Conservation (phyloP, 2,888 invertebrate species). For the Andrena minutula region DNA sequence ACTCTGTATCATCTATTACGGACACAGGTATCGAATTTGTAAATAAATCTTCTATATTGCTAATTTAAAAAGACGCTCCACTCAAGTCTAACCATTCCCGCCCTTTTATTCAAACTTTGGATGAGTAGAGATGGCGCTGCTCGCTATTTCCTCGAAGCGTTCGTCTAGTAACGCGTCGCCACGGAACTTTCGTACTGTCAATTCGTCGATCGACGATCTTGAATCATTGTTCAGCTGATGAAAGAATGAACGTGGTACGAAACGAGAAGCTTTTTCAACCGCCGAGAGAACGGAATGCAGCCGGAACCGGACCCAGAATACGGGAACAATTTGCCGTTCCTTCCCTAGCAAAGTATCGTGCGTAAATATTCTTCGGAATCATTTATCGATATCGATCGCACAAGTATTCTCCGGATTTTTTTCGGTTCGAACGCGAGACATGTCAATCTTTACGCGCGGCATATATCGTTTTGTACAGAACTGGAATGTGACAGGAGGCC, state of each 20-base stretch:
- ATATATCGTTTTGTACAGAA: neutral
- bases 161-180: neutral
- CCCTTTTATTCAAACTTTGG: neutral
- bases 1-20: slow-evolving; percentile 60
- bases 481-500: neutral
- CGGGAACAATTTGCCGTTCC: slow-evolving; percentile 30
- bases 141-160: neutral
- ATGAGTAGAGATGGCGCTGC: neutral
- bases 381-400: neutral
- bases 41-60: slow-evolving; percentile 78
- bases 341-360: slow-evolving; percentile 9
- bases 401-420: too few species aligned
- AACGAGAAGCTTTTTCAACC: slow-evolving; percentile 44
- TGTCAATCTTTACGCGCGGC: too few species aligned
- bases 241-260: neutral
- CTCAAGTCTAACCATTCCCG: neutral
- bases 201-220: too few species aligned
- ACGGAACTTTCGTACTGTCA: neutral
- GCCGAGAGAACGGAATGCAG: slow-evolving; percentile 50
- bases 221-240: too few species aligned
- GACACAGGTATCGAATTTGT: slow-evolving; percentile 76
- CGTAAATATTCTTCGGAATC: neutral
- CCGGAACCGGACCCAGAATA: slow-evolving; percentile 32
- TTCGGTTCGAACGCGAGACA: too few species aligned
- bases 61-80: slow-evolving; percentile 48